Base-by-base conservation (phyloP, 1,140 invertebrate species). In the Drosophila kepulauana region DNA sequence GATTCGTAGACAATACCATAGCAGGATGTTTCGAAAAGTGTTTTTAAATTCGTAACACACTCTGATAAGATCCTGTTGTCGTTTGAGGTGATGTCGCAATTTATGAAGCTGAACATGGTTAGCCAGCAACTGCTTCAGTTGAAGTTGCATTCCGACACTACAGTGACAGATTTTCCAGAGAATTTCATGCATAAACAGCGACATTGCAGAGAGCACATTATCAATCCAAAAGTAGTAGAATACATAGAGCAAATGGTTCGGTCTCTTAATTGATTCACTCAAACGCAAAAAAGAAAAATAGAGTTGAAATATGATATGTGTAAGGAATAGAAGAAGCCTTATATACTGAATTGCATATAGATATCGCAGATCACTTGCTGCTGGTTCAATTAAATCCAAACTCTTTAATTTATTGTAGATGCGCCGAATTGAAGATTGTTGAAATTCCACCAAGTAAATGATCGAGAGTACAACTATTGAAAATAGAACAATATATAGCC, bases 41-140 rank as follows among this genome's bases (percentile, higher is more conserved):
- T 20, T 8, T 13, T 11, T 52, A 20, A 54, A 64, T 10, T 61
- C 58, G 2, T 10, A 13, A 10, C 59, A 51, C 3, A 63, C 30
- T 2, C 16, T 8, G n/a, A 63, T 16, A 4, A 63, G 46, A 16
- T 15, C 13, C 30, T 63, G 59, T 51, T 25, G 46, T 28, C n/a
- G 15, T 5, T 11, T 20, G 3, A 33, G 48, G 3, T 48, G 20
- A 7, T 5, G 13, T 30, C 25, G 58, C 3, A 41, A 8, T 6
- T 41, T 3, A 0, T 1, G 3, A 3, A 41, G 20, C 0, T 52
- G 1, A 33, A 25, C 13, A 2, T 3, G n/a, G 8, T n/a, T n/a
- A 30, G 3, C 5, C 1, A 64, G n/a, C n/a, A 41, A 10, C 25
- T 16, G 5, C 16, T 15, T 16, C 0, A 64, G 35, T 7, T 64